Evolutionary conservation across 2,113 vertebrate genomes (phyloP).

Genomic region (Leptocoma aspasia): DNA sequence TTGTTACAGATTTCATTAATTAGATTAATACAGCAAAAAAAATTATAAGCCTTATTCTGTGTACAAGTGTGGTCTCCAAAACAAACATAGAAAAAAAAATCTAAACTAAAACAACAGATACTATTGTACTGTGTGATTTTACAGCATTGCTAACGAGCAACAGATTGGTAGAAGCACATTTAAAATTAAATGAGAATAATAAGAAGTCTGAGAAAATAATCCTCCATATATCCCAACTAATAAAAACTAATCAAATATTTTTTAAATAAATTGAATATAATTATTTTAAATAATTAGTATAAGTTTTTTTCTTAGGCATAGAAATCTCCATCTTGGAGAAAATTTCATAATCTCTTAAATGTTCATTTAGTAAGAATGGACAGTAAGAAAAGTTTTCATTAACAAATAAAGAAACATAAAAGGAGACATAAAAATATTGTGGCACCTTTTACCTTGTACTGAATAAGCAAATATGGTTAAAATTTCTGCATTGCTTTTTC

Average conservation of each 20-base stretch:
- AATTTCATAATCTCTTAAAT: not conserved
- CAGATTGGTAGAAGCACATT: not conserved
- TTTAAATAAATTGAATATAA: not conserved
- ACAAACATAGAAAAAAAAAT: not conserved
- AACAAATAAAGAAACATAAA: not conserved
- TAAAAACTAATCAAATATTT: not conserved
- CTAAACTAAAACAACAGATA: not conserved
- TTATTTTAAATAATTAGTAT: not conserved
- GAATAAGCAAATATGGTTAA: not conserved
- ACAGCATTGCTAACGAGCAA: not conserved
- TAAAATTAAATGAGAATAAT: not conserved
- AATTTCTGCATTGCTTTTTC: not conserved
- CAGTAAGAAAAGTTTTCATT: not conserved
- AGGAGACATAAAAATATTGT: not conserved
- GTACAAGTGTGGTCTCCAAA: not conserved
- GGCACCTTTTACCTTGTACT: not conserved
- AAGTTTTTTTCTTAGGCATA: not conserved
- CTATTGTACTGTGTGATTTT: not conserved
- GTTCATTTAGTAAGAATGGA: no score
- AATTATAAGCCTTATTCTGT: not conserved
- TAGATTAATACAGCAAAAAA: slow-evolving; percentile 5
- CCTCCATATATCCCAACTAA: not conserved
- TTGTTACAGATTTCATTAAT: slow-evolving; percentile 4
- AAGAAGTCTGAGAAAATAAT: not conserved
- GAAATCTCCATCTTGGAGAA: not conserved